phyloP scores from a whole-genome alignment of 2,113 vertebrate genomes.

The Archilochus colubris region DNA sequence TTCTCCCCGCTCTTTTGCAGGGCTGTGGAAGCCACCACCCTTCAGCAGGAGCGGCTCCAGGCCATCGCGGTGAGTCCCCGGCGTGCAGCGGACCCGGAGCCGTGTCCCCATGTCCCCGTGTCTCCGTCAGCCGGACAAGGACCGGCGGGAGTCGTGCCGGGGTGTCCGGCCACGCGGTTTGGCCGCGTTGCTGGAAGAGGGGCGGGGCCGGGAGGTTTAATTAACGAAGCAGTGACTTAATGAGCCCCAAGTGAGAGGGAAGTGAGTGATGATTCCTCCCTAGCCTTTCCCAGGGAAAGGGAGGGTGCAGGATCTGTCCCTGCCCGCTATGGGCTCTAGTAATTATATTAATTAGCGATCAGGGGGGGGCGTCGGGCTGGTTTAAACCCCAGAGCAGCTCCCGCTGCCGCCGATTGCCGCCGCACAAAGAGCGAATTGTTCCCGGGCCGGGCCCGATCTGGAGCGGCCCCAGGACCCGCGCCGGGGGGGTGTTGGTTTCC shows the following conservation, averaged over 20 bases:
- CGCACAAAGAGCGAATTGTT: slow-evolving; percentile 55
- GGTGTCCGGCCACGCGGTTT: not conserved
- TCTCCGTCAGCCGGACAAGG: rapidly evolving
- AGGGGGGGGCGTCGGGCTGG: not conserved
- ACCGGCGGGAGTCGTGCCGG: too few relatives aligned
- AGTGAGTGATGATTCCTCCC: not conserved
- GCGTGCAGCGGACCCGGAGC: rapidly evolving
- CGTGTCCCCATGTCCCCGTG: too few relatives aligned
- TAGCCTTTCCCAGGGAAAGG: not conserved
- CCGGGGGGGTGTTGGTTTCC: not conserved
- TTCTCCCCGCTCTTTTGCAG: slow-evolving; percentile 47
- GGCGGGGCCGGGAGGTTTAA: not conserved
- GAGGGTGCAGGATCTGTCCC: not conserved
- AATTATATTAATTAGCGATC: not conserved
- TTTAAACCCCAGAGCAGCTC: not conserved
- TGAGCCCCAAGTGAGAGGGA: not conserved
- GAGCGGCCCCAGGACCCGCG: not conserved
- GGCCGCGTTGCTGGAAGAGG: not conserved
- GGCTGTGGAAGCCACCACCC: slow-evolving; percentile 60
- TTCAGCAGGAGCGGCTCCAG: slow-evolving; percentile 80
- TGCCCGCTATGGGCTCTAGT: not conserved
- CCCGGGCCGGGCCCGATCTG: not conserved
- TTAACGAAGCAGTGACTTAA: not conserved
- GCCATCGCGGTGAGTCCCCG: slow-evolving; percentile 77
- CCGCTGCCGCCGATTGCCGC: not conserved